These are phyloP conservation scores for Conistra vaccinii DNA, from an alignment of 2,888 invertebrate genomes.

Conservation along the genomic window DNA sequence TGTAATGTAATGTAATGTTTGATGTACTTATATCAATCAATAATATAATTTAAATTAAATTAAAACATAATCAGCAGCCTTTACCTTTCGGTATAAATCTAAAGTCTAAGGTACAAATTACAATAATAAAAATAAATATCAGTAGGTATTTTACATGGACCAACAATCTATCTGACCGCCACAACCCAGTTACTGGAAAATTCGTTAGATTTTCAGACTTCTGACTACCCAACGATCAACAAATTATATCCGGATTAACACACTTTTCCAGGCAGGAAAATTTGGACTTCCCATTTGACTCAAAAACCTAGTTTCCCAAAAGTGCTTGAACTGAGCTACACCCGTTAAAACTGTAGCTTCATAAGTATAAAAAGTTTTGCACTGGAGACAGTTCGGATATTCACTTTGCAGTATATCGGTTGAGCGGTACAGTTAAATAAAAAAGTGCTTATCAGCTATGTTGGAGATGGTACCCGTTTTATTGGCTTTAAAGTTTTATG, in stretches of 20 bases:
- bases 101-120: not conserved
- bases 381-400: constrained; percentile 41
- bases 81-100: no score
- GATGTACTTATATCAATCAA: no score
- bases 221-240: not conserved
- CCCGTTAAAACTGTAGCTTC: constrained; percentile 8
- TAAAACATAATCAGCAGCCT: no score
- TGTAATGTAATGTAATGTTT: no score
- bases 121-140: not conserved
- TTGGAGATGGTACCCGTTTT: constrained; percentile 81
- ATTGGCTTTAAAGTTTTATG: constrained; percentile 88
- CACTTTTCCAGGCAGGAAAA: not conserved
- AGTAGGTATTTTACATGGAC: not conserved
- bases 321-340: not conserved
- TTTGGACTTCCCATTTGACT: not conserved
- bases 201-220: not conserved
- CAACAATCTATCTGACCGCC: no score
- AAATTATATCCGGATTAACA: no score
- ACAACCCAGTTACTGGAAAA: not conserved
- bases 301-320: constrained; percentile 10
- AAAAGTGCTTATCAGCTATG: constrained; percentile 88
- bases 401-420: constrained; percentile 64
- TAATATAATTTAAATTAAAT: no score
- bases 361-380: constrained; percentile 44
- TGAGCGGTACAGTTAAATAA: constrained; percentile 81